Base-by-base conservation (phyloP, 2,113 vertebrate genomes). In the Clarias magur region DNA sequence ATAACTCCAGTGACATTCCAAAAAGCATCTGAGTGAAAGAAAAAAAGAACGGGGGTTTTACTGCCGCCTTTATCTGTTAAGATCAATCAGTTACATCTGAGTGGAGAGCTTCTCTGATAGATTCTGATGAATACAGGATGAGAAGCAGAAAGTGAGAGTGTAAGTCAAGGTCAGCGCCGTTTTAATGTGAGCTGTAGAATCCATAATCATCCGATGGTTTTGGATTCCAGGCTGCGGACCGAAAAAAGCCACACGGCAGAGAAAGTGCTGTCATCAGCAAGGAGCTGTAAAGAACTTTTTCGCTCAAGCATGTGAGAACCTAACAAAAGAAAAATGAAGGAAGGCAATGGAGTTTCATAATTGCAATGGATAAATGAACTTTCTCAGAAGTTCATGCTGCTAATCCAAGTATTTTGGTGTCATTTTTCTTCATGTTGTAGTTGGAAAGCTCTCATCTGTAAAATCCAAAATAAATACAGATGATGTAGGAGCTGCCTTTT, bases 131-230 rank as follows among this genome's bases (percentile, higher is more conserved):
- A 86, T 85, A 54, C 59, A 15, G 21, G 62, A 68, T 68, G 42
- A 80, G 27, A 23, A 21, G 27, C 56, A 60, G 57, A 56, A 54
- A 59, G 15, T 54, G n/a, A 67, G 75, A 70, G 63, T 11, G 12
- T 38, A 79, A 59, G 53, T 79, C 76, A 80, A 86, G 85, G 85
- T 80, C 85, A 80, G 63, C 23, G 15, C 85, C 70, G 76, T 62
- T 87, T 85, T 87, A 85, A 82, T 27, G 78, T n/a, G n/a, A 67
- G 78, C 57, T 82, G 57, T 59, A 79, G 54, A 87, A 87, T 80
- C 83, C 84, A 85, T 89, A 85, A 87, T 87, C 60, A 65, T 27
- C 16, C 34, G 0, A 80, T n/a, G 63, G 42, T 75, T 81, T 62
- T 27, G 3, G 27, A 59, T 59, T 84, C 82, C 48, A 59, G 67